These are phyloP conservation scores for Leptonema lineaticorne DNA, from an alignment of 1,140 invertebrate species.

Conservation along the genomic window DNA sequence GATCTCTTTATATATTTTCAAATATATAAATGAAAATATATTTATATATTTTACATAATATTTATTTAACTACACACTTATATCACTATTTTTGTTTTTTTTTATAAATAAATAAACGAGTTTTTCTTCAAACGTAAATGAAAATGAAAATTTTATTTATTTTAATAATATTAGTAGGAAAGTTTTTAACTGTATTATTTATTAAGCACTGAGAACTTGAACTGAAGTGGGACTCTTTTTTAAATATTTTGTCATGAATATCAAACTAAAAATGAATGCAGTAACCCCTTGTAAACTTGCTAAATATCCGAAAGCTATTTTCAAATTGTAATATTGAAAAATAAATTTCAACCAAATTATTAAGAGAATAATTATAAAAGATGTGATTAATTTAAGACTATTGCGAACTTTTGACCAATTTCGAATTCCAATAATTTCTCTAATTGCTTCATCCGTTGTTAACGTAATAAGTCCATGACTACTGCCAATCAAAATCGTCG, in stretches of 20 bases:
- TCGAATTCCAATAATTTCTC: constrained; percentile 32
- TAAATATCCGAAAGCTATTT: constrained; percentile 31
- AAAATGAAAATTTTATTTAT: neutral
- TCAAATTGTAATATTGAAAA: constrained; percentile 17
- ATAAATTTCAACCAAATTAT: constrained; percentile 23
- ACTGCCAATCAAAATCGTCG: constrained; percentile 30
- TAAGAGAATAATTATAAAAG: constrained; percentile 26
- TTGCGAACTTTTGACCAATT: constrained; percentile 37
- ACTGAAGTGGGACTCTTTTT: neutral
- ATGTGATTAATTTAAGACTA: constrained; percentile 30
- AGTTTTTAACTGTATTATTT: too few species aligned
- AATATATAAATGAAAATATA: too few species aligned
- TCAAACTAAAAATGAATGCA: constrained; percentile 8
- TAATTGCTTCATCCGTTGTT: constrained; percentile 30
- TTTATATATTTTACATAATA: too few species aligned
- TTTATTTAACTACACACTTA: too few species aligned
- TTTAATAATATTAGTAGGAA: neutral
- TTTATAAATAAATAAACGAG: neutral
- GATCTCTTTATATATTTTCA: too few species aligned
- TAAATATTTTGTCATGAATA: neutral
- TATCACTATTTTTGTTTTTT: neutral
- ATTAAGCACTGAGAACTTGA: neutral
- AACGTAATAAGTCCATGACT: constrained; percentile 36
- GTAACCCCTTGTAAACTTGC: constrained; percentile 19
- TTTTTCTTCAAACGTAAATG: neutral